These are phyloP conservation scores for Chrysotoxum bicinctum DNA, from an alignment of 2,888 invertebrate genomes.

Conservation along the genomic window DNA sequence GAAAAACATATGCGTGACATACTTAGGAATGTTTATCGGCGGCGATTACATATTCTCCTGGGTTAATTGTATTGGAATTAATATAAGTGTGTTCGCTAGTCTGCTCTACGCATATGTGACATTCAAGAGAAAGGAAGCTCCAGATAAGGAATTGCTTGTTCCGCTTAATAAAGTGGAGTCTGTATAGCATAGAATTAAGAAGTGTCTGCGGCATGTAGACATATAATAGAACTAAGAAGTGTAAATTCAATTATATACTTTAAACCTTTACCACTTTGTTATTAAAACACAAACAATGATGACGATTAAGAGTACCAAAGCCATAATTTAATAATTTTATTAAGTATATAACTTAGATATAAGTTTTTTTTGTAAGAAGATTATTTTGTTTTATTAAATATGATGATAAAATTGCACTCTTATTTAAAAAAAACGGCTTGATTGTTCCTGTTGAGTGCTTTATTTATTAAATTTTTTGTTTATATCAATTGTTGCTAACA, in stretches of 20 bases:
- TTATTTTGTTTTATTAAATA: constrained; percentile 3
- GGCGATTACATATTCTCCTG: constrained; percentile 98
- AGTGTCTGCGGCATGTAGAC: constrained; percentile 14
- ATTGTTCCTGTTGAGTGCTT: constrained; percentile 67
- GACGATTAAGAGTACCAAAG: constrained; percentile 66
- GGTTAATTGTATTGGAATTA: constrained; percentile 97
- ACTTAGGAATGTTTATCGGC: constrained; percentile 98
- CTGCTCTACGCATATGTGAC: constrained; percentile 93
- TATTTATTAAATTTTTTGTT: constrained; percentile 45
- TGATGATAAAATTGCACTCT: background rate
- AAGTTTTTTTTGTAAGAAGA: constrained; percentile 44
- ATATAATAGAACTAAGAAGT: constrained; percentile 35
- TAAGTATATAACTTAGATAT: constrained; percentile 35
- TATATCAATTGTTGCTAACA: constrained; percentile 1
- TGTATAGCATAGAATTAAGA: constrained; percentile 71
- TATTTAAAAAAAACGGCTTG: constrained; percentile 26
- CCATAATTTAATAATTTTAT: constrained; percentile 46
- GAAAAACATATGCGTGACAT: constrained; percentile 98
- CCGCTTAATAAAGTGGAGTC: constrained; percentile 75
- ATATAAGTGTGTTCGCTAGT: constrained; percentile 95
- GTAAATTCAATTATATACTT: constrained; percentile 42
- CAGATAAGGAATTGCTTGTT: constrained; percentile 79
- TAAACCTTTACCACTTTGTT: constrained; percentile 31
- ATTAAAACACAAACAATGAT: constrained; percentile 33
- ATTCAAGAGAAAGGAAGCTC: constrained; percentile 83